Base-by-base conservation (phyloP, 2,888 invertebrate species). In the Limenitis camilla region DNA sequence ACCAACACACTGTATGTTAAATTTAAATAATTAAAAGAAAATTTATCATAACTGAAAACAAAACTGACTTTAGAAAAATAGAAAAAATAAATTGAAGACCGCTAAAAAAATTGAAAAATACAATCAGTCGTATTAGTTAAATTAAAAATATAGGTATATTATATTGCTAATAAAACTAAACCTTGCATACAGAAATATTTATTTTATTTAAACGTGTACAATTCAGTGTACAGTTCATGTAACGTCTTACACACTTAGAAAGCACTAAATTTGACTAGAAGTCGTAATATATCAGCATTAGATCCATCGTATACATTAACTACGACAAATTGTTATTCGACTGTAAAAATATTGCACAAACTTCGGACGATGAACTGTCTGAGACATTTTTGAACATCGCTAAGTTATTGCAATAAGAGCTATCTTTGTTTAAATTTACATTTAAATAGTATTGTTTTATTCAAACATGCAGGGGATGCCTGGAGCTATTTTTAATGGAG, bases 401-500 rank as follows among this genome's bases (percentile, higher is more conserved):
- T 44, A 50, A 29, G 32, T 27, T 31, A 44, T 8, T 6, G 32
- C 10, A 35, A 42, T 44, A 50, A 44, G 33, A 27, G 33, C 43
- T 50, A 44, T 7, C 44, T 44, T 44, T 44, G 40, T 31, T n/a
- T 33, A 44, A 33, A 45, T 38, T 38, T 11, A 38, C 36, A 36
- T 36, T 42, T 42, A 31, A 35, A 36, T 36, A 43, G 10, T 28
- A 31, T 49, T 39, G 33, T 50, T 50, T 19, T 38, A 42, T 29
- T 40, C 9, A 10, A 40, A 35, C 38, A 32, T 10, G 35, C 31
- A 53, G 36, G 28, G 32, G 40, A 50, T n/a, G 49, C 53, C 41
- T 33, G 49, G 32, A 45, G 53, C 43, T 45, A 32, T 44, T 44
- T 44, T 44, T 44, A 50, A 50, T 50, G 40, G 50, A 50, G 44